Percentiles rank a stretch among this genome's conserved stretches.
phyloP scores from a whole-genome alignment of 1,140 invertebrate genomes.

The Monomorium pharaonis region DNA sequence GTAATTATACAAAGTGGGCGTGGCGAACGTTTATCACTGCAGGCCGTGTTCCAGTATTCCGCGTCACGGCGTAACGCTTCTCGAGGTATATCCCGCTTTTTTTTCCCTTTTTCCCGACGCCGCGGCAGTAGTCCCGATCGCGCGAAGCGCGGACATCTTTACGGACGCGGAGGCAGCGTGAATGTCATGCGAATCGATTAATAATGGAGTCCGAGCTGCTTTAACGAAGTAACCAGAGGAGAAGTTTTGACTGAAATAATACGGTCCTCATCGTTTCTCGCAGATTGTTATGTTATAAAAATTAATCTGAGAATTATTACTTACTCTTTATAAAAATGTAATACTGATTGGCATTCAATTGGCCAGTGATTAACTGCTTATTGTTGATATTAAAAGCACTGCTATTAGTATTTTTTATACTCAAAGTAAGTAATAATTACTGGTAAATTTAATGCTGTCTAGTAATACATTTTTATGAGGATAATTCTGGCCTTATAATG shows the following conservation, averaged over 20 bases:
- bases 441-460: too few relatives aligned
- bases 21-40: conserved; percentile 70
- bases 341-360: too few relatives aligned
- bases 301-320: too few relatives aligned
- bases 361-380: too few relatives aligned
- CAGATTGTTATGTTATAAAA: background rate
- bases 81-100: conserved; percentile 36
- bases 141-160: background rate
- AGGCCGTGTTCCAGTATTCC: conserved; percentile 49
- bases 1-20: conserved; percentile 73
- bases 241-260: conserved; percentile 12
- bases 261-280: background rate
- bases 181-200: conserved; percentile 42
- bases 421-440: too few relatives aligned
- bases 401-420: too few relatives aligned
- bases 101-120: conserved; percentile 35
- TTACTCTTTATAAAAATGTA: too few relatives aligned
- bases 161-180: background rate
- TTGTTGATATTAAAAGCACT: too few relatives aligned
- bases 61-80: conserved; percentile 32
- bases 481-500: too few relatives aligned
- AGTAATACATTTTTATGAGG: too few relatives aligned
- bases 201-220: background rate
- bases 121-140: conserved; percentile 7
- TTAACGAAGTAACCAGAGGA: conserved; percentile 9